Conservation (phyloP, 2,888 invertebrate species). For the Pammene fasciana region DNA sequence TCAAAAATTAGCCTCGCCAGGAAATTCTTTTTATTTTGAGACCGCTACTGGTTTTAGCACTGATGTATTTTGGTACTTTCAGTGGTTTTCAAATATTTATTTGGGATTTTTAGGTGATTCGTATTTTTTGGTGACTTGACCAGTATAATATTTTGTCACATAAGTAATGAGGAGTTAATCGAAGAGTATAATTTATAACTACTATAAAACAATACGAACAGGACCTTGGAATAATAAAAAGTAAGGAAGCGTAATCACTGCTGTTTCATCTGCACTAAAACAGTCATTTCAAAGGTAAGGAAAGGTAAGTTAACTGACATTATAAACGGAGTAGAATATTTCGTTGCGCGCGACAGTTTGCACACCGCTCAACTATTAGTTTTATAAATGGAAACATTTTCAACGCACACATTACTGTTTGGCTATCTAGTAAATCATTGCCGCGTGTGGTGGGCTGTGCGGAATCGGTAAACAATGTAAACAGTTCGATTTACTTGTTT, state of each 20-base stretch:
- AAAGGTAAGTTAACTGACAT: too few species aligned
- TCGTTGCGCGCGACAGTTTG: neutral
- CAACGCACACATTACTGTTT: slow-evolving; percentile 18
- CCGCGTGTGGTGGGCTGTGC: neutral
- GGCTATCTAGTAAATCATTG: slow-evolving; percentile 33
- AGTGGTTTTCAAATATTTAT: too few species aligned
- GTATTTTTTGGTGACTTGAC: neutral
- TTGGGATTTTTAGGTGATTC: too few species aligned
- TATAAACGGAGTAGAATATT: too few species aligned
- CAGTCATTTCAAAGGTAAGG: too few species aligned
- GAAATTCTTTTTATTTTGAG: neutral
- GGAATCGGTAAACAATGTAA: slow-evolving; percentile 25
- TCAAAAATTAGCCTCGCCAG: slow-evolving; percentile 23
- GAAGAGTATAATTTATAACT: too few species aligned
- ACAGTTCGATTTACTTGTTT: slow-evolving; percentile 22
- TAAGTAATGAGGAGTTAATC: too few species aligned
- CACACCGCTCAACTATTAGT: neutral
- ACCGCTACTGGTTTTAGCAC: neutral
- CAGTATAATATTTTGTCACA: too few species aligned
- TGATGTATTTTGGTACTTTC: neutral
- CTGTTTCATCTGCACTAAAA: too few species aligned
- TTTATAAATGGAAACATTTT: neutral
- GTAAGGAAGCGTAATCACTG: too few species aligned
- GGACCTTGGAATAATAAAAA: too few species aligned
- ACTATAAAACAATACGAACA: too few species aligned